phyloP scores from a whole-genome alignment of 2,113 vertebrate genomes.

The Rhegmatorhina hoffmannsi region DNA sequence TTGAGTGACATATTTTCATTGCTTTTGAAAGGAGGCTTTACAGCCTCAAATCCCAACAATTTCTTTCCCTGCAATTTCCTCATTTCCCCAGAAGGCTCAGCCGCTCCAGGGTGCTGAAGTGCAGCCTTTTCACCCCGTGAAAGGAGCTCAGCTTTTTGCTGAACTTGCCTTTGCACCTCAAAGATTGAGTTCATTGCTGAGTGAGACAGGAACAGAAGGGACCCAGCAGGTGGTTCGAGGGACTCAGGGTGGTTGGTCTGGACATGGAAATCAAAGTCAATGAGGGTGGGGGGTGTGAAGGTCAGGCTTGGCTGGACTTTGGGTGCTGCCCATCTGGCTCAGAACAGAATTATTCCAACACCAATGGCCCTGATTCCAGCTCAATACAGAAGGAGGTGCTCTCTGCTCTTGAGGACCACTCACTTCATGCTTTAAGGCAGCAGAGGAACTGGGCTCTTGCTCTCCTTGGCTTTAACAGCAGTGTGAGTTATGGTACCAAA shows the following conservation, averaged over 20 bases:
- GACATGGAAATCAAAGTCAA: not conserved
- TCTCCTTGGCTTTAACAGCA: not conserved
- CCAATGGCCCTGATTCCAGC: not conserved
- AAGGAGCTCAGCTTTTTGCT: not conserved
- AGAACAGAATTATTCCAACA: not conserved
- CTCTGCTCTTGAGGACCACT: not conserved
- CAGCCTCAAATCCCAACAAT: constrained; percentile 8
- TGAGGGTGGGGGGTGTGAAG: not conserved
- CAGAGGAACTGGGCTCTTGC: not conserved
- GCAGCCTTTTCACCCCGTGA: not conserved
- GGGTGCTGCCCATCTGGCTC: not conserved
- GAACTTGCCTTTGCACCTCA: not conserved
- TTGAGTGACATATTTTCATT: constrained; percentile 52
- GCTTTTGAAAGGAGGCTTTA: constrained; percentile 15
- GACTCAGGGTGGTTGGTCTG: no score
- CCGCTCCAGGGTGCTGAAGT: not conserved
- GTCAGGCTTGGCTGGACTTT: not conserved
- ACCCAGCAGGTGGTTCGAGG: not conserved
- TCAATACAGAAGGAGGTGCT: not conserved
- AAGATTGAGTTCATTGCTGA: not conserved
- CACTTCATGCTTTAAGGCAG: not conserved
- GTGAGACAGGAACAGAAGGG: not conserved
- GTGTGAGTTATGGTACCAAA: not conserved
- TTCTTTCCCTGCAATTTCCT: constrained; percentile 34
- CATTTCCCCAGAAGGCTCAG: not conserved